Percentiles rank a stretch among this genome's conserved stretches.
These are phyloP conservation scores for Erythrolamprus reginae DNA, from an alignment of 2,113 vertebrate genomes.

Conservation along the genomic window DNA sequence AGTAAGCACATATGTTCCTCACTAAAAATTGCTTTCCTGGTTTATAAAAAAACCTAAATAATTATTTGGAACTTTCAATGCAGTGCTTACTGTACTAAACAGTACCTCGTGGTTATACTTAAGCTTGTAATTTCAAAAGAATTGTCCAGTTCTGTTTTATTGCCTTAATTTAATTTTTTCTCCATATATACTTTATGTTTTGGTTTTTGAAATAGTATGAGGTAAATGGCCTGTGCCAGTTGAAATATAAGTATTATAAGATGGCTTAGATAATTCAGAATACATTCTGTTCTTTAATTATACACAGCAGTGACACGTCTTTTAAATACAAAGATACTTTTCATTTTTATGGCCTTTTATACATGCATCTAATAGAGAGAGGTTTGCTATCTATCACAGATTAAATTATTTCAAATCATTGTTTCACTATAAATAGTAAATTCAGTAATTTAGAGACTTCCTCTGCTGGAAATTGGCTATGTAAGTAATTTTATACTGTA, in stretches of 20 bases:
- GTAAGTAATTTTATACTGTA: slow-evolving; percentile 29
- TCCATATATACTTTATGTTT: slow-evolving; percentile 22
- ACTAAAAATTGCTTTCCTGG: slow-evolving; percentile 32
- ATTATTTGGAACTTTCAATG: slow-evolving; percentile 9
- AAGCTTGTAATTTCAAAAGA: background rate
- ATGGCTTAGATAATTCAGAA: slow-evolving; percentile 24
- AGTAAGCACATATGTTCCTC: slow-evolving; percentile 33
- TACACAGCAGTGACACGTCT: background rate
- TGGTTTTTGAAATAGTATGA: slow-evolving; percentile 22
- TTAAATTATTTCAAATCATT: slow-evolving; percentile 17
- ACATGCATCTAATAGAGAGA: slow-evolving; percentile 21
- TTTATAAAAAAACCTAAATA: slow-evolving; percentile 20
- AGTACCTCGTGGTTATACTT: background rate
- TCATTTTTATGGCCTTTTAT: slow-evolving; percentile 40
- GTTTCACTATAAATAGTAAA: slow-evolving; percentile 35
- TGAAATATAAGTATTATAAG: slow-evolving; percentile 22
- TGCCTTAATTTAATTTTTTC: slow-evolving; percentile 38
- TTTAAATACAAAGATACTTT: slow-evolving; percentile 25
- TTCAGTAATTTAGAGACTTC: slow-evolving; percentile 29
- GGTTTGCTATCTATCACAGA: slow-evolving; percentile 34
- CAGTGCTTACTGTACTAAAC: slow-evolving; percentile 13
- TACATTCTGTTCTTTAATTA: slow-evolving; percentile 16
- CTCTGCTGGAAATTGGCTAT: slow-evolving; percentile 23
- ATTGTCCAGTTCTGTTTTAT: slow-evolving; percentile 28
- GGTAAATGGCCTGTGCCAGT: slow-evolving; percentile 1